Evolutionary conservation across 2,113 vertebrate species (phyloP), one percentile per base, ranked within the genome.

Genomic region (Catagonus wagneri): DNA sequence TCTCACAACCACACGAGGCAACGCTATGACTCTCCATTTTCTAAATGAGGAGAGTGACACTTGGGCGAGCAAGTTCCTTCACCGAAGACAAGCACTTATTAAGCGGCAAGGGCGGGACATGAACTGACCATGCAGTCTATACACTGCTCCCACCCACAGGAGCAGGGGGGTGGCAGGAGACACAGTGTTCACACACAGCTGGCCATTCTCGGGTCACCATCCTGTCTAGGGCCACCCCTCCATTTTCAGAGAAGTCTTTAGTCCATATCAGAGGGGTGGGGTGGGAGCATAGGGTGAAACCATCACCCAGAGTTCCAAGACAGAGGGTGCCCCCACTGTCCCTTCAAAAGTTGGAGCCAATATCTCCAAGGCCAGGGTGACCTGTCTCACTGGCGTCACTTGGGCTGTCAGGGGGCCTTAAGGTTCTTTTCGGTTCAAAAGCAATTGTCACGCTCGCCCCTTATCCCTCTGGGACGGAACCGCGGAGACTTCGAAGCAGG

Each of bases 341-440:
- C 60, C 65, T 89, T 54, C 74, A 27, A 54, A 88, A 54, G 34
- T 75, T 83, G 58, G n/a, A 80, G 27, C 19, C 76, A 60, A 2
- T 16, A 66, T 79, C 23, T 78, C 72, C 6, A 44, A 71, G 52
- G 32, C 22, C 68, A 56, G 50, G 15, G 12, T 68, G 22, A 34
- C 36, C 75, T 56, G 36, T 69, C 75, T 93, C 56, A 74, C 19
- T 4, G 39, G 22, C 56, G 75, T 72, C 61, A 22, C 50, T 44
- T 13, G 10, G 1, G 34, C 39, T 54, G 15, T 19, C 27, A 25
- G 58, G 44, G 27, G 72, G 50, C 75, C 39, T 66, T 56, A 12
- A 78, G 86, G 80, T 29, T 71, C 54, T 50, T 71, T 80, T 88
- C 19, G 25, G 75, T 19, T 94, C 60, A 85, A 25, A 83, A 69